A percentile compares a stretch with the other conserved stretches of the same genome.
These are phyloP conservation scores for Scophthalmus maximus DNA, from an alignment of 2,113 vertebrate genomes.

Conservation along the genomic window DNA sequence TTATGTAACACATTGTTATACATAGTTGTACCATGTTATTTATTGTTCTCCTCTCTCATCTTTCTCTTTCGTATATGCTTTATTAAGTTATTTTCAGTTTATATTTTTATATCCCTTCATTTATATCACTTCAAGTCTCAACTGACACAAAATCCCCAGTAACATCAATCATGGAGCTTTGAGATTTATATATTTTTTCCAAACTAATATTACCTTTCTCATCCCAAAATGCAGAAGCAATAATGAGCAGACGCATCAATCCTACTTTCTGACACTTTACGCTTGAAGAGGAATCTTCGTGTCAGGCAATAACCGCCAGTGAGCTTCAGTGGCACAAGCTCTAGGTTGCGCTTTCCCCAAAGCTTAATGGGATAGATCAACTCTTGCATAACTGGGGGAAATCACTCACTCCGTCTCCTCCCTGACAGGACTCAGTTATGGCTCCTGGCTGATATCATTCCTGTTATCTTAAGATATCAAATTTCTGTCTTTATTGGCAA, in stretches of 20 bases:
- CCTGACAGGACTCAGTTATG: conserved; percentile 84
- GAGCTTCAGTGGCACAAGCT: conserved; percentile 73
- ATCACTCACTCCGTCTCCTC: conserved; percentile 84
- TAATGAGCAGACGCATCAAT: conserved; percentile 81
- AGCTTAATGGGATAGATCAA: conserved; percentile 82
- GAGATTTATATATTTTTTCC: conserved; percentile 48
- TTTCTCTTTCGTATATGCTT: conserved; percentile 16
- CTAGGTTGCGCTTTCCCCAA: conserved; percentile 75
- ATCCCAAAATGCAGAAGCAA: conserved; percentile 80
- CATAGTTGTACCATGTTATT: background rate
- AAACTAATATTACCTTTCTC: conserved; percentile 74
- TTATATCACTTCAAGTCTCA: conserved; percentile 40
- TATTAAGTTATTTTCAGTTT: conserved; percentile 38
- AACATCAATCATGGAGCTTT: conserved; percentile 62
- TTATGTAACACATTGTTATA: too few species aligned
- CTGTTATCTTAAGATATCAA: conserved; percentile 86
- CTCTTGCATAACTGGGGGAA: conserved; percentile 81
- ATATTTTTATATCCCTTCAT: conserved; percentile 36
- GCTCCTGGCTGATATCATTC: conserved; percentile 84
- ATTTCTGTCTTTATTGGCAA: conserved; percentile 84
- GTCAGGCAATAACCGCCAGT: conserved; percentile 79
- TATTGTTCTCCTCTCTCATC: conserved; percentile 18
- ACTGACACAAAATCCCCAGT: conserved; percentile 41
- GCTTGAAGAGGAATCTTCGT: conserved; percentile 76
- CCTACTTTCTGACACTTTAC: conserved; percentile 82